Percentiles rank a stretch among this genome's conserved stretches.
phyloP scores from a whole-genome alignment of 2,888 invertebrate genomes.

The Strigamia crassipes region DNA sequence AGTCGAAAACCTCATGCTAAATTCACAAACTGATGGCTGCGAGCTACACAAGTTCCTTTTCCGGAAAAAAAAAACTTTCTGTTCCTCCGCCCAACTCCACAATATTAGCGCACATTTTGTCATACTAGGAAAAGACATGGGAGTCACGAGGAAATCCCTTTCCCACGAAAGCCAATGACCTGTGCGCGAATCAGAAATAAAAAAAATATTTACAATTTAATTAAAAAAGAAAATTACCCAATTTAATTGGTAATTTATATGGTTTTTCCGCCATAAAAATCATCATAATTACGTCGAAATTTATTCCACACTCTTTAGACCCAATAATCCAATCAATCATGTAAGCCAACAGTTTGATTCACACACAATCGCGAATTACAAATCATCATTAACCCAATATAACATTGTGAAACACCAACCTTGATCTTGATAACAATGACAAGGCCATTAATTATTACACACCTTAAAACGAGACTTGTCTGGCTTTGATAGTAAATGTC shows the following conservation, averaged over 20 bases:
- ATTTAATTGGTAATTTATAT: background rate
- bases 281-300: background rate
- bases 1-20: background rate
- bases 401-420: background rate
- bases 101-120: constrained; percentile 1
- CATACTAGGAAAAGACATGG: constrained; percentile 17
- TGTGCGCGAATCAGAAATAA: background rate
- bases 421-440: constrained; percentile 6
- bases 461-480: background rate
- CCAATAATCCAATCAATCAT: constrained; percentile 10
- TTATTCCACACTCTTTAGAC: background rate
- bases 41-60: background rate
- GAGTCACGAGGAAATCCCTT: constrained; percentile 11
- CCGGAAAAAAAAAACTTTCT: background rate
- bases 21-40: background rate
- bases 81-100: background rate
- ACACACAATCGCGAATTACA: background rate
- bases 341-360: background rate
- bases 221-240: background rate
- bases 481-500: background rate
- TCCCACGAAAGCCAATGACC: constrained; percentile 18
- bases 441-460: constrained; percentile 2
- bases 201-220: background rate
- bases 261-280: background rate
- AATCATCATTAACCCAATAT: constrained; percentile 22